phyloP scores from a whole-genome alignment of 2,888 invertebrate species.

The Siphonodentalium dalli region DNA sequence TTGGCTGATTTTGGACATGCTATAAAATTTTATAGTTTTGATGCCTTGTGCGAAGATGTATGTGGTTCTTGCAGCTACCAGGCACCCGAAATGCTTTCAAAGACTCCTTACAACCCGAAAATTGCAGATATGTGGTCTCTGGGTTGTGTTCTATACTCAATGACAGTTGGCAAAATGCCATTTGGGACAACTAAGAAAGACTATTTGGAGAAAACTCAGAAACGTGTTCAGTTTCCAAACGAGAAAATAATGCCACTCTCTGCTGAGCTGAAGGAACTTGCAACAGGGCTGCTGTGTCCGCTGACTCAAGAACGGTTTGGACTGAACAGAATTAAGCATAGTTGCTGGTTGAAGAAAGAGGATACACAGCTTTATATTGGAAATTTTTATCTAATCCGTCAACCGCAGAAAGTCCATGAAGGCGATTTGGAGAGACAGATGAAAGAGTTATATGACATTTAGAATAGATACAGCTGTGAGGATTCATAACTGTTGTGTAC shows the following conservation, averaged over 20 bases:
- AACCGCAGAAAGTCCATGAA: conserved; percentile 48
- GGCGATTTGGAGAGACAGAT: conserved; percentile 39
- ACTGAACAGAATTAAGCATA: conserved; percentile 41
- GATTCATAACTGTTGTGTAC: too few species aligned
- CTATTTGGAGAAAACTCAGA: conserved; percentile 37
- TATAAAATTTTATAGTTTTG: conserved; percentile 33
- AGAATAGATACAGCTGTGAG: too few species aligned
- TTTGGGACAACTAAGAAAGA: conserved; percentile 40
- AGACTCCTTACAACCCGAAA: conserved; percentile 46
- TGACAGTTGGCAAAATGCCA: conserved; percentile 50
- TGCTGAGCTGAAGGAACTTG: conserved; percentile 39
- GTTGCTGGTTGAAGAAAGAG: conserved; percentile 34
- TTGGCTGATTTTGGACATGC: conserved; percentile 55
- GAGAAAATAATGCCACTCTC: conserved; percentile 31
- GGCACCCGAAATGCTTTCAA: conserved; percentile 52
- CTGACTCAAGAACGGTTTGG: conserved; percentile 42
- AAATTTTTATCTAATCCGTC: conserved; percentile 53
- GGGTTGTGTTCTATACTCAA: conserved; percentile 50
- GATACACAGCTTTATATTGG: conserved; percentile 47
- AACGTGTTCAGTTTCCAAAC: conserved; percentile 36
- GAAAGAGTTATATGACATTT: conserved; percentile 42
- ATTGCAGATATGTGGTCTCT: conserved; percentile 51
- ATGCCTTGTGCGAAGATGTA: conserved; percentile 39
- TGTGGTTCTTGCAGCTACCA: conserved; percentile 46
- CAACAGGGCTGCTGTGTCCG: conserved; percentile 46